Evolutionary conservation across 2,797 vertebrate genomes (phyloP).

Genomic region (Amblyopsis hoosieri): DNA sequence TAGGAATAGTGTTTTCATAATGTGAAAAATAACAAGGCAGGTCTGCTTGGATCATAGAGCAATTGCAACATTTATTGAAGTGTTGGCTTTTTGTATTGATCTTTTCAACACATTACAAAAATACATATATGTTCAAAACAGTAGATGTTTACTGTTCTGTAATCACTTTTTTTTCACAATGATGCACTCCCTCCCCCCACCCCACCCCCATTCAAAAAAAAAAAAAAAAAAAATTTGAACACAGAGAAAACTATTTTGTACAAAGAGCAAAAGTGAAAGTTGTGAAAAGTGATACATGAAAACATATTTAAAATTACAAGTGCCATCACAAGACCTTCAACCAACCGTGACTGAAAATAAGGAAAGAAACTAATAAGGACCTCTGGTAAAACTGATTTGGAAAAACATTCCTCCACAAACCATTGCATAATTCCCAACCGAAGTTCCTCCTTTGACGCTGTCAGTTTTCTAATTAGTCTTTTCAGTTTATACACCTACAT

Average conservation of each 20-base stretch:
- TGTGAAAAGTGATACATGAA: conserved; percentile 73
- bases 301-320: conserved; percentile 72
- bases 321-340: conserved; percentile 75
- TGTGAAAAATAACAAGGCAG: conserved; percentile 41
- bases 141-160: conserved; percentile 75
- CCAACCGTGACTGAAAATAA: conserved; percentile 59
- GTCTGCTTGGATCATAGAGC: conserved; percentile 69
- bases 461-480: conserved; percentile 10
- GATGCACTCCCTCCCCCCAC: conserved; percentile 59
- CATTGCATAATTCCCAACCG: conserved; percentile 42
- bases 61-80: conserved; percentile 82
- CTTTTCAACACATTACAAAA: conserved; percentile 82
- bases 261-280: conserved; percentile 75
- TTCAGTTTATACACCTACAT: conserved; percentile 89
- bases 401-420: conserved; percentile 51
- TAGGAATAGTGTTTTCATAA: background rate
- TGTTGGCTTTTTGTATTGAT: conserved; percentile 82
- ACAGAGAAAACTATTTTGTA: conserved; percentile 69
- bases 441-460: conserved; percentile 44
- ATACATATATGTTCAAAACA: conserved; percentile 82
- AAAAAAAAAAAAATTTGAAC: conserved; percentile 45
- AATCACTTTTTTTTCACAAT: conserved; percentile 76
- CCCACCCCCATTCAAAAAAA: too few species aligned
- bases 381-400: conserved; percentile 53
- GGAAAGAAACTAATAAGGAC: conserved; percentile 43